Evolutionary conservation across 2,797 vertebrate species (phyloP).

Genomic region (Rhadinocentrus ornatus): DNA sequence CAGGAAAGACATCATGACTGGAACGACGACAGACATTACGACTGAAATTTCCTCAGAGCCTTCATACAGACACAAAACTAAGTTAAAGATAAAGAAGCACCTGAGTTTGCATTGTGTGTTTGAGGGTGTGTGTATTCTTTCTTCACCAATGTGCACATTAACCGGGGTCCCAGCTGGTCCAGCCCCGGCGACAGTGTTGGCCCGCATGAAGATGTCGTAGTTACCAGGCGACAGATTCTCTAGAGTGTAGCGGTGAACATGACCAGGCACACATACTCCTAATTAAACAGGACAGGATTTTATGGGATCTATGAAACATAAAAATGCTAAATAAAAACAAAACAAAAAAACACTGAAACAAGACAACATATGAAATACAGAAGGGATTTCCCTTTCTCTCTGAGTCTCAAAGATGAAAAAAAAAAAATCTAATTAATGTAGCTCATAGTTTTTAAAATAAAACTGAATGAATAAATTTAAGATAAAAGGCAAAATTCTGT

Average conservation of each 20-base stretch:
- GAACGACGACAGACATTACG: neutral
- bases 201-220: conserved; percentile 58
- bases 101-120: neutral
- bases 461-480: neutral
- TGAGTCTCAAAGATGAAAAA: neutral
- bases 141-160: conserved; percentile 51
- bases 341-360: neutral
- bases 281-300: neutral
- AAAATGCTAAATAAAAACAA: neutral
- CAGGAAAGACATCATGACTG: conserved; percentile 36
- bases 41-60: conserved; percentile 33
- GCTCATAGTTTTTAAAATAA: neutral
- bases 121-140: neutral
- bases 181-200: conserved; percentile 52
- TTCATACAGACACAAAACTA: conserved; percentile 29
- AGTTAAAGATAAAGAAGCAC: neutral
- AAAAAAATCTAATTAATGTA: neutral
- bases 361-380: neutral
- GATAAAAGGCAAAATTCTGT: neutral
- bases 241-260: conserved; percentile 22
- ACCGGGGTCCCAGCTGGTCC: conserved; percentile 32
- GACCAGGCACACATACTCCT: conserved; percentile 40
- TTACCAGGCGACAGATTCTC: conserved; percentile 48
- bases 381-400: neutral
- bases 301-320: neutral